phyloP scores from a whole-genome alignment of 2,888 invertebrate species.

The Tetragnatha montana region DNA sequence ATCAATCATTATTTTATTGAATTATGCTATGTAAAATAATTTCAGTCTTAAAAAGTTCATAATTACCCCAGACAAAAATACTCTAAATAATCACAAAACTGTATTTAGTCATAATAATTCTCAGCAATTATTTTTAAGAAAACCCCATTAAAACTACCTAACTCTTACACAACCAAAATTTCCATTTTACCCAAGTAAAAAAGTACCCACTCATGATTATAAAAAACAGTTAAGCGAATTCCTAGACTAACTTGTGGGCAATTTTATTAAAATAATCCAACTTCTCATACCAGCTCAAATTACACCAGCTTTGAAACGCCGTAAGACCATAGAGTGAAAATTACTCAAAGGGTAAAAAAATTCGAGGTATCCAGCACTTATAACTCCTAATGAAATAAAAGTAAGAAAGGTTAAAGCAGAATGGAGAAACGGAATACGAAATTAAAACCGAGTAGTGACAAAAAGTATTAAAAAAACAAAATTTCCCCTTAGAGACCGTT shows the following conservation, averaged over 20 bases:
- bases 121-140: no score
- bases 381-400: conserved; percentile 23
- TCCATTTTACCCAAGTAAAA: no score
- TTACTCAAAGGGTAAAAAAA: conserved; percentile 7
- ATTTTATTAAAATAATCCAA: background rate
- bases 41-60: no score
- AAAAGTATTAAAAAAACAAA: conserved; percentile 19
- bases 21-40: no score
- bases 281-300: background rate
- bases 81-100: no score
- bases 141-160: no score
- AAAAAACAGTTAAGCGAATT: no score
- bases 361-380: background rate
- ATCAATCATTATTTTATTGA: no score
- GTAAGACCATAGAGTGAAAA: background rate
- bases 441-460: conserved; percentile 23
- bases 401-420: conserved; percentile 5
- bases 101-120: no score
- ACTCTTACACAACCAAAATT: no score
- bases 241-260: background rate
- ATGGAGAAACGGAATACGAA: conserved; percentile 19
- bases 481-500: conserved; percentile 34
- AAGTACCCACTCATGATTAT: no score
- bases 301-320: background rate
- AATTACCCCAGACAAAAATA: no score